These are phyloP conservation scores for Ochropacha duplaris DNA, from an alignment of 2,888 invertebrate species.

Conservation along the genomic window DNA sequence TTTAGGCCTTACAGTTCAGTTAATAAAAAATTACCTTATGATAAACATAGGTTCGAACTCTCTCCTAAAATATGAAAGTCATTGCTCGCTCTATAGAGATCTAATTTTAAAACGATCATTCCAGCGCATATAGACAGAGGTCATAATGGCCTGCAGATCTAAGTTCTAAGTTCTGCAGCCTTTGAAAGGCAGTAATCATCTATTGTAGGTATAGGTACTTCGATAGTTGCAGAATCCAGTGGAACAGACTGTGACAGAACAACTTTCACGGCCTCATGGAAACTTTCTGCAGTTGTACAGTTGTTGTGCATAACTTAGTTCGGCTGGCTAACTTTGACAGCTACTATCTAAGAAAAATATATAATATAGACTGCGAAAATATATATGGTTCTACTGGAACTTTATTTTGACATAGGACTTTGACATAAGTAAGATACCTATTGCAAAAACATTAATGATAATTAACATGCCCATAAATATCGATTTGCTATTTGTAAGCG, in stretches of 20 bases:
- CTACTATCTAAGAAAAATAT: constrained; percentile 6
- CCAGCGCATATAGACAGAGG: too few species aligned
- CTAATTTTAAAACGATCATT: too few species aligned
- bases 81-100: too few species aligned
- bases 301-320: constrained; percentile 22
- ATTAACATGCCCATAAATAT: too few species aligned
- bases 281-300: constrained; percentile 20
- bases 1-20: too few species aligned
- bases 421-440: too few species aligned
- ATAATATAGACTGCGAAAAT: constrained; percentile 2
- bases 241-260: constrained; percentile 6
- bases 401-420: too few species aligned
- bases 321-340: constrained; percentile 25
- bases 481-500: too few species aligned
- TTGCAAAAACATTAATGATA: too few species aligned
- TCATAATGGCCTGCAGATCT: not conserved
- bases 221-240: constrained; percentile 13
- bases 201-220: not conserved
- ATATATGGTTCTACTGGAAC: not conserved
- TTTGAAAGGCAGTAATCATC: not conserved
- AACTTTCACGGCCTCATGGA: constrained; percentile 10
- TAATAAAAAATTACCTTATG: too few species aligned
- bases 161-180: not conserved
- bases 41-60: too few species aligned
- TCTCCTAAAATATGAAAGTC: too few species aligned